Evolutionary conservation across 2,797 vertebrate species (phyloP).

Genomic region (Pitangus sulphuratus): DNA sequence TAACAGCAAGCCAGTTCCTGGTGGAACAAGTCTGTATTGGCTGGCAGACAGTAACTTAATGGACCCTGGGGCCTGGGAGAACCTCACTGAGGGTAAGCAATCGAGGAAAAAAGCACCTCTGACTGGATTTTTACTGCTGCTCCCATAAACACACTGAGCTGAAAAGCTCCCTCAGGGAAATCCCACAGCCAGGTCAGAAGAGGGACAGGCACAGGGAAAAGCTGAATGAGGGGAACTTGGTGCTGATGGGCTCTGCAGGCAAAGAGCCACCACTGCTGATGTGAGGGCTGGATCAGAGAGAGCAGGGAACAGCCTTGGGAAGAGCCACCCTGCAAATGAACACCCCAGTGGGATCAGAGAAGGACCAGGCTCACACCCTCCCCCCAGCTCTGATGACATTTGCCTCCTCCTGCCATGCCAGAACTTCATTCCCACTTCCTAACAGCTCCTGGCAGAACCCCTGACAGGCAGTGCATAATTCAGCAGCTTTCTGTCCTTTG

Average conservation of each 20-base stretch:
- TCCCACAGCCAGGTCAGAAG: not conserved
- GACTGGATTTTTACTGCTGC: slow-evolving; percentile 46
- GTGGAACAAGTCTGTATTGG: slow-evolving; percentile 54
- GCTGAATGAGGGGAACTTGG: not conserved
- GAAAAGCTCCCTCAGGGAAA: slow-evolving; percentile 22
- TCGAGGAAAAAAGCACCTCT: slow-evolving; percentile 49
- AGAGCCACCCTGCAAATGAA: not conserved
- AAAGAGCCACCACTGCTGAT: not conserved
- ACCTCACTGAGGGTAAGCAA: not conserved
- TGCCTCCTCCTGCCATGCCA: not conserved
- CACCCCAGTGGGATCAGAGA: not conserved
- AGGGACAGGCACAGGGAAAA: not conserved
- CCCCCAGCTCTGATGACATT: not conserved
- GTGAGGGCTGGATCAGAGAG: not conserved
- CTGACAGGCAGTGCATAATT: not conserved
- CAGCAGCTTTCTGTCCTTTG: not conserved
- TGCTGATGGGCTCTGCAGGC: not conserved
- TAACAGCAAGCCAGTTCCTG: slow-evolving; percentile 55
- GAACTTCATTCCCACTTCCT: not conserved
- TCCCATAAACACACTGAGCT: slow-evolving; percentile 39
- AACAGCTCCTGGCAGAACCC: not conserved
- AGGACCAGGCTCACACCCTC: not conserved
- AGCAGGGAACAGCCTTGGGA: not conserved
- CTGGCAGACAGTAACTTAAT: slow-evolving; percentile 44
- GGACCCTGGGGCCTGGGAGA: not conserved